Percentiles rank a stretch among this genome's conserved stretches.
phyloP scores from a whole-genome alignment of 1,140 invertebrate genomes.

The Zaprionus africanus region DNA sequence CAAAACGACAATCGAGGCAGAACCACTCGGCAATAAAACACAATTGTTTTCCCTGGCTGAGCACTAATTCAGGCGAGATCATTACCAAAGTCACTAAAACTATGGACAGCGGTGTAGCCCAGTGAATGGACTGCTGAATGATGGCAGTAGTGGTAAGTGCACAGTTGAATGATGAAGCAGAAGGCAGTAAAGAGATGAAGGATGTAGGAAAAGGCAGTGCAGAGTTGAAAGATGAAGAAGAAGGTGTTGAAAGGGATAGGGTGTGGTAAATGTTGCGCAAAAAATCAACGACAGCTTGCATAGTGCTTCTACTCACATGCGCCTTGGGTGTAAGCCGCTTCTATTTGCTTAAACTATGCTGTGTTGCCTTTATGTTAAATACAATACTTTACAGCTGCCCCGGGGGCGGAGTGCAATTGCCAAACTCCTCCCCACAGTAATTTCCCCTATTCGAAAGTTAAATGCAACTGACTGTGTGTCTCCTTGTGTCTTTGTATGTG shows the following conservation, averaged over 20 bases:
- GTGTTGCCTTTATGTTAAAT: background rate
- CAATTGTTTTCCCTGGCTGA: constrained; percentile 70
- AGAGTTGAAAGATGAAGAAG: no score
- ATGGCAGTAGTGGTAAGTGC: background rate
- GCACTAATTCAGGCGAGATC: constrained; percentile 17
- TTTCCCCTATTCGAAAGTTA: constrained; percentile 16
- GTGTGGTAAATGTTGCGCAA: background rate
- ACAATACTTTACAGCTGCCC: constrained; percentile 40
- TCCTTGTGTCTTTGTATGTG: background rate
- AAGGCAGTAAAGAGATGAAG: background rate
- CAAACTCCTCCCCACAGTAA: constrained; percentile 31
- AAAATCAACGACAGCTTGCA: background rate
- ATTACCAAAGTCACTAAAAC: background rate
- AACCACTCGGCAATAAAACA: constrained; percentile 51
- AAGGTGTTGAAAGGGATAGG: no score
- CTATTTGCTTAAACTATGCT: background rate
- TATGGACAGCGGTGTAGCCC: background rate
- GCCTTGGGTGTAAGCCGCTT: background rate
- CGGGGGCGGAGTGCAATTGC: background rate
- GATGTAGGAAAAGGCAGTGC: background rate
- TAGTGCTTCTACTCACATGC: background rate
- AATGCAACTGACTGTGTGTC: constrained; percentile 11
- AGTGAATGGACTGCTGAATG: background rate
- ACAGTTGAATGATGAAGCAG: background rate
- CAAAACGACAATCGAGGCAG: constrained; percentile 21